A percentile compares a stretch with the other conserved stretches of the same genome.
These are phyloP conservation scores for Venturia canescens DNA, from an alignment of 1,140 invertebrate genomes.

Conservation along the genomic window DNA sequence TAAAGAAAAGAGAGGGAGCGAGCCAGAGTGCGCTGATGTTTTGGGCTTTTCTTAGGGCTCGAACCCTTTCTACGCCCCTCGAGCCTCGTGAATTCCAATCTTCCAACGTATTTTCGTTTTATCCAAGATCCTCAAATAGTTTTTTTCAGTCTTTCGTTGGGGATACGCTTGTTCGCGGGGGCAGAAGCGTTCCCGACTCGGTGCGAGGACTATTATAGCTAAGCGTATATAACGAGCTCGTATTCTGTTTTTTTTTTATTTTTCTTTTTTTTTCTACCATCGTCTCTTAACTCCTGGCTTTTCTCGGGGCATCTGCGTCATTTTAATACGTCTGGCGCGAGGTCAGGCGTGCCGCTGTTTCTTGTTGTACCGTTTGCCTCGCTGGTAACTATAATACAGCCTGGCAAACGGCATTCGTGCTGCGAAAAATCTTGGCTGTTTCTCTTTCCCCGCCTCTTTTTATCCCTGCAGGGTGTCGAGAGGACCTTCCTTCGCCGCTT, in stretches of 20 bases:
- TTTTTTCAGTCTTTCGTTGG: conserved; percentile 45
- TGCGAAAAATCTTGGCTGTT: conserved; percentile 54
- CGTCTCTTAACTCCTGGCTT: not conserved
- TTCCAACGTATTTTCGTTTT: conserved; percentile 50
- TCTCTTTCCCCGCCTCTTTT: conserved; percentile 48
- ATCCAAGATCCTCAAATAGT: conserved; percentile 70
- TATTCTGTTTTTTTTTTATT: conserved; percentile 33
- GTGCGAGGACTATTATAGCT: not conserved
- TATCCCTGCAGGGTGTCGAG: conserved; percentile 61
- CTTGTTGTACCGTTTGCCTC: conserved; percentile 23
- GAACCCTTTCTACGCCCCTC: not conserved
- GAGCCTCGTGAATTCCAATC: conserved; percentile 56
- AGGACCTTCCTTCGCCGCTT: conserved; percentile 56
- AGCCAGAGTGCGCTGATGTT: not conserved
- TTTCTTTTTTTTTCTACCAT: conserved; percentile 12
- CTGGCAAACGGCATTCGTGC: conserved; percentile 59
- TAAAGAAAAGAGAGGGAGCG: not conserved
- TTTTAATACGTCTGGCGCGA: conserved; percentile 75
- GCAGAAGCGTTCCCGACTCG: not conserved
- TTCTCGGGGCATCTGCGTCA: conserved; percentile 63
- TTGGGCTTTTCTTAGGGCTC: conserved; percentile 32
- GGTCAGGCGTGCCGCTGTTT: conserved; percentile 71
- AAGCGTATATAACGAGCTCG: conserved; percentile 8
- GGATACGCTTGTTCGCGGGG: conserved; percentile 31
- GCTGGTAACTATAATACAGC: conserved; percentile 8